A percentile compares a stretch with the other conserved stretches of the same genome.
phyloP scores from a whole-genome alignment of 2,797 vertebrate species.

The Crenichthys baileyi region DNA sequence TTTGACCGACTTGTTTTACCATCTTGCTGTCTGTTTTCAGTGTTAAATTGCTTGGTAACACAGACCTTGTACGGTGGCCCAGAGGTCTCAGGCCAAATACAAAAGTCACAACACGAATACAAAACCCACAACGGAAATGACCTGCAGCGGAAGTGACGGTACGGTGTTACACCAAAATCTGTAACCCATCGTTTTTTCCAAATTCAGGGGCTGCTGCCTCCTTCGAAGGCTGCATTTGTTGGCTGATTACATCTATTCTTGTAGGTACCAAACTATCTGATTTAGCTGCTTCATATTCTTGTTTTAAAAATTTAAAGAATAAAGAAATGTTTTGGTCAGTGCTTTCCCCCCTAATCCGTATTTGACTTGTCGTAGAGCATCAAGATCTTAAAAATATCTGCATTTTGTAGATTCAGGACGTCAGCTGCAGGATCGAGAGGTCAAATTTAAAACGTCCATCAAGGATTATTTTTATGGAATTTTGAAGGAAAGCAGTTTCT shows the following conservation, averaged over 20 bases:
- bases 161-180: no score
- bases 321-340: not conserved
- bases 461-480: not conserved
- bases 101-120: no score
- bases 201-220: no score
- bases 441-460: not conserved
- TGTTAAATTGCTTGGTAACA: no score
- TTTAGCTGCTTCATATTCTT: not conserved
- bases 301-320: not conserved
- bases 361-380: not conserved
- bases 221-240: no score
- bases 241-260: no score
- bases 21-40: not conserved
- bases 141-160: no score
- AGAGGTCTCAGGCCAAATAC: not conserved
- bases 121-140: no score
- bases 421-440: not conserved
- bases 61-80: no score
- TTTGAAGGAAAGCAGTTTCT: not conserved
- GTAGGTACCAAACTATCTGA: not conserved
- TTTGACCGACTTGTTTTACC: not conserved
- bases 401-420: not conserved
- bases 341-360: not conserved
- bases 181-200: no score
- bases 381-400: not conserved